phyloP scores from a whole-genome alignment of 2,113 vertebrate species.

The Peromyscus polionotus region DNA sequence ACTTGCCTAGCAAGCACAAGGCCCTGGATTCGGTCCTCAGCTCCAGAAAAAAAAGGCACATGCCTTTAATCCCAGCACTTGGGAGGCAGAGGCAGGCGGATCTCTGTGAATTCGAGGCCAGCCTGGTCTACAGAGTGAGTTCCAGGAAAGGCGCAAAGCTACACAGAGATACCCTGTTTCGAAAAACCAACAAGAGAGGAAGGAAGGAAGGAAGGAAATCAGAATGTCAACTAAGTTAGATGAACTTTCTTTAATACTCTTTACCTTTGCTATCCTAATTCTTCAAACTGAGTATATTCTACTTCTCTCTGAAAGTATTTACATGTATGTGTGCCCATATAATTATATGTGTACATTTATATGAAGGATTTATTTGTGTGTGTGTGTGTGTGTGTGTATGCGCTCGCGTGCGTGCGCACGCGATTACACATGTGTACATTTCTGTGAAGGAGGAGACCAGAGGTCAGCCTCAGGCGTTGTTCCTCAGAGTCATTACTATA shows the following conservation, averaged over 20 bases:
- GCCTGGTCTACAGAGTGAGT: too few species aligned
- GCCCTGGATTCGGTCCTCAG: too few species aligned
- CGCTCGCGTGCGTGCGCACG: too few species aligned
- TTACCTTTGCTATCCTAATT: not conserved
- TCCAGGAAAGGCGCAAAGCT: too few species aligned
- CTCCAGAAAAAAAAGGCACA: too few species aligned
- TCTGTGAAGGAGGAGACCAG: not conserved
- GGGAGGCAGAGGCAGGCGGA: too few species aligned
- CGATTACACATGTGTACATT: not conserved
- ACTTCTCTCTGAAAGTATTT: not conserved
- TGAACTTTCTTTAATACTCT: not conserved
- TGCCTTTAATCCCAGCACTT: too few species aligned
- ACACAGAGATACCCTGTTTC: too few species aligned
- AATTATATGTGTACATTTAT: not conserved
- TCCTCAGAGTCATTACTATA: not conserved
- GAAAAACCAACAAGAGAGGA: too few species aligned
- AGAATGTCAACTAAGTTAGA: not conserved
- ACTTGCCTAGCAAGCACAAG: too few species aligned
- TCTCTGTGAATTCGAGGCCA: too few species aligned
- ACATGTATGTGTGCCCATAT: rapidly evolving
- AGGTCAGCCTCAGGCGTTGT: not conserved
- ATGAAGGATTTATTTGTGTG: not conserved
- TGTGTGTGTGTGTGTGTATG: too few species aligned
- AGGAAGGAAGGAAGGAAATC: not conserved
- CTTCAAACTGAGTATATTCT: not conserved